Evolutionary conservation across 2,113 vertebrate species (phyloP).

Genomic region (Etia nguti): DNA sequence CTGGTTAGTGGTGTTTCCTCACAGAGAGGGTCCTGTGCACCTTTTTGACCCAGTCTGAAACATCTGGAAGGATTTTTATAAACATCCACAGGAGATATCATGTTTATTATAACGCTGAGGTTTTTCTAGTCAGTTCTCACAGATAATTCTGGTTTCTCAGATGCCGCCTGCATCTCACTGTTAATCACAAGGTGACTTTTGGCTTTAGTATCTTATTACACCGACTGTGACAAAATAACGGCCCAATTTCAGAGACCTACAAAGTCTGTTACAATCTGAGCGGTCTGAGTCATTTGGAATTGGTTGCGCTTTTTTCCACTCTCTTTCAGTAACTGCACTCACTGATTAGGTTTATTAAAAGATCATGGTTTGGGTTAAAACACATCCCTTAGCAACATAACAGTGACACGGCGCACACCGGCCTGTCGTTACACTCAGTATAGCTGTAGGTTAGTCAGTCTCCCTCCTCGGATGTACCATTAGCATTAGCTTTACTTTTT

Average conservation of each 20-base stretch:
- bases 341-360: fast-evolving
- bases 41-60: not conserved
- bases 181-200: not conserved
- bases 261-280: not conserved
- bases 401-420: fast-evolving
- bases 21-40: not conserved
- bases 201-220: not conserved
- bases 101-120: not conserved
- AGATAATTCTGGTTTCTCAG: not conserved
- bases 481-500: too few species aligned
- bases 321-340: not conserved
- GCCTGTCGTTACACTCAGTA: not conserved
- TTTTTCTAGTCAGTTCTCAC: not conserved
- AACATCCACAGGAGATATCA: not conserved
- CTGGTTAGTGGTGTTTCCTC: not conserved
- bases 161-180: not conserved
- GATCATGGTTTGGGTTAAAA: not conserved
- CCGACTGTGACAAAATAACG: fast-evolving
- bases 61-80: not conserved
- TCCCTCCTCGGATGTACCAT: too few species aligned
- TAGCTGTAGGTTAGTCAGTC: not conserved
- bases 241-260: fast-evolving
- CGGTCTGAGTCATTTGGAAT: fast-evolving
- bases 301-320: not conserved
- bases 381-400: not conserved